A percentile compares a stretch with the other conserved stretches of the same genome.
phyloP scores from a whole-genome alignment of 1,140 invertebrate species.

The Papilio xuthus region DNA sequence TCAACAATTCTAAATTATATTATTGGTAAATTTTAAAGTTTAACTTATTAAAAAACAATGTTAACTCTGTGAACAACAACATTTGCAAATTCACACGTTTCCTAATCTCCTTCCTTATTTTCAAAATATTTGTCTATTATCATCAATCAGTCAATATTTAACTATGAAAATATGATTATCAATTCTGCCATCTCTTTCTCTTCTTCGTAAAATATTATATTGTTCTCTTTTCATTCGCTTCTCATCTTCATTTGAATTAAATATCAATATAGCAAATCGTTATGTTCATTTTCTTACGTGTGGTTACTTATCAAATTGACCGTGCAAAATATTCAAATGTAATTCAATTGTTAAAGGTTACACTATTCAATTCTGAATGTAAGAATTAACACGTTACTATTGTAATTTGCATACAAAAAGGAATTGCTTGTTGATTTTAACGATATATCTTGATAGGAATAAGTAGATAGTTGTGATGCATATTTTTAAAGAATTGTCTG shows the following conservation, averaged over 20 bases:
- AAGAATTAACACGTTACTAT: conserved; percentile 38
- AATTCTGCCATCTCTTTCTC: conserved; percentile 39
- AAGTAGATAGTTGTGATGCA: not conserved
- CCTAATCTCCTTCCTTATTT: conserved; percentile 37
- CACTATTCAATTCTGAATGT: conserved; percentile 40
- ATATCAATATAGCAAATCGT: conserved; percentile 56
- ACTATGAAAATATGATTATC: conserved; percentile 38
- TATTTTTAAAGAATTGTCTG: not conserved
- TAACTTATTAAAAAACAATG: conserved; percentile 20
- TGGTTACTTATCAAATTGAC: conserved; percentile 72
- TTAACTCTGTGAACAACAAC: conserved; percentile 40
- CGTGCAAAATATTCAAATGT: conserved; percentile 65
- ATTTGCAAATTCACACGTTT: conserved; percentile 38
- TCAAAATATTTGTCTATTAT: conserved; percentile 40
- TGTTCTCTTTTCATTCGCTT: not conserved
- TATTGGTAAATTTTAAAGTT: conserved; percentile 7
- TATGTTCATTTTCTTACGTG: conserved; percentile 49
- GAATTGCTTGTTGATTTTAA: conserved; percentile 13
- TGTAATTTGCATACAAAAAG: conserved; percentile 41
- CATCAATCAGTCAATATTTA: conserved; percentile 34
- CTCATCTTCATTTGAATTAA: conserved; percentile 64
- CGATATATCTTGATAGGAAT: conserved; percentile 4
- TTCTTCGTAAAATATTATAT: conserved; percentile 23
- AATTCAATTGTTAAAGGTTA: conserved; percentile 47
- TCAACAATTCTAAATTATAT: too few relatives aligned